A percentile compares a stretch with the other conserved stretches of the same genome.
Evolutionary conservation across 2,797 vertebrate species (phyloP).

Genomic region (Myiotriccus ornatus): DNA sequence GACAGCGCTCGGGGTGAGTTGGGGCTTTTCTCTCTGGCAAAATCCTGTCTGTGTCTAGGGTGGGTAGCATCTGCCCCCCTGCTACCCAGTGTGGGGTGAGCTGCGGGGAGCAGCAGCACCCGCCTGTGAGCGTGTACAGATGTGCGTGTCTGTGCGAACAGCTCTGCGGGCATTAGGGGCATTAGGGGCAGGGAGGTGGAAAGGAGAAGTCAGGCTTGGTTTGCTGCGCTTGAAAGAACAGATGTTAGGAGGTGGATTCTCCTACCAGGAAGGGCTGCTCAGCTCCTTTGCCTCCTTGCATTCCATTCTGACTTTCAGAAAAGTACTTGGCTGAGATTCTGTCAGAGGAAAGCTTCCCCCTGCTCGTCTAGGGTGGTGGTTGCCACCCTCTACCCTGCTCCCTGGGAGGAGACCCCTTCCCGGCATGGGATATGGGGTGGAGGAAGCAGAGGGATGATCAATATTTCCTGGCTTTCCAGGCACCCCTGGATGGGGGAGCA

Average conservation of each 20-base stretch:
- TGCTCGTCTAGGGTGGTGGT: neutral
- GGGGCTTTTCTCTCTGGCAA: neutral
- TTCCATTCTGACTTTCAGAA: neutral
- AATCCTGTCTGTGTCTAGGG: rapidly evolving
- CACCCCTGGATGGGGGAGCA: neutral
- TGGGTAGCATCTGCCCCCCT: neutral
- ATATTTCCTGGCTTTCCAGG: neutral
- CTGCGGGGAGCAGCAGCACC: neutral
- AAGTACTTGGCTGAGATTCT: neutral
- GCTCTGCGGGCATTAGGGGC: rapidly evolving
- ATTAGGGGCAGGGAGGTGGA: neutral
- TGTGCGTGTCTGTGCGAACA: rapidly evolving
- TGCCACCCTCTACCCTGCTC: neutral
- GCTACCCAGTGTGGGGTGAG: neutral
- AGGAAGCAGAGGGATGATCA: neutral
- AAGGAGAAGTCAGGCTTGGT: neutral
- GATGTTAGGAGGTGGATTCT: neutral
- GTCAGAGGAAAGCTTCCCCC: neutral
- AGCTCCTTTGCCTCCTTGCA: neutral
- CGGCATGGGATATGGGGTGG: neutral
- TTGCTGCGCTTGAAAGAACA: neutral
- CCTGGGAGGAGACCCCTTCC: neutral
- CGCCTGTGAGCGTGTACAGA: neutral
- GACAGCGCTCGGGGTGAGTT: slow-evolving; percentile 27
- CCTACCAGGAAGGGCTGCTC: neutral